These are phyloP conservation scores for Phorcus lineatus DNA, from an alignment of 2,888 invertebrate species.

Conservation along the genomic window DNA sequence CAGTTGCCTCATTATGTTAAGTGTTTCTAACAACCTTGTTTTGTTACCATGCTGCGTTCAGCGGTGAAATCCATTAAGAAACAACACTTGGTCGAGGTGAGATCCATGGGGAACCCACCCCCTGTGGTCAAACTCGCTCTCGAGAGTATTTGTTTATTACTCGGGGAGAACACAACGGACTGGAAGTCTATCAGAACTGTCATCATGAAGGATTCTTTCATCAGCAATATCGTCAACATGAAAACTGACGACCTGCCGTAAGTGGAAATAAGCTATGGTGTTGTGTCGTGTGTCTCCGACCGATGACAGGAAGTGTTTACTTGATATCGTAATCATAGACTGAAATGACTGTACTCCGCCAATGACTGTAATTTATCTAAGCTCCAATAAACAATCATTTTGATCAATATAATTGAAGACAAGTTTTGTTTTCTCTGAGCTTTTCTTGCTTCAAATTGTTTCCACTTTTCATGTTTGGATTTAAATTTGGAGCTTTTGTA, in stretches of 20 bases:
- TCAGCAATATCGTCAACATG: slow-evolving; percentile 72
- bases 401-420: no score
- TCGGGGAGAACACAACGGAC: slow-evolving; percentile 97
- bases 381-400: no score
- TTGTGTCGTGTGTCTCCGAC: no score
- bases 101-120: slow-evolving; percentile 99
- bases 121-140: slow-evolving; percentile 97
- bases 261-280: slow-evolving; percentile 38
- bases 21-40: neutral
- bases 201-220: slow-evolving; percentile 93
- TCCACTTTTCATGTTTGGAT: no score
- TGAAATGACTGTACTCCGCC: no score
- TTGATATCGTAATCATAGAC: no score
- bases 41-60: slow-evolving; percentile 70
- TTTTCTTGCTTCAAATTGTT: no score
- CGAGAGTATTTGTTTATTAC: slow-evolving; percentile 98
- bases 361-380: no score
- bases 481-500: no score
- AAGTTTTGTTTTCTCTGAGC: no score
- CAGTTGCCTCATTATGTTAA: no score
- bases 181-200: slow-evolving; percentile 99
- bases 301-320: no score
- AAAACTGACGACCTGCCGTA: slow-evolving; percentile 72
- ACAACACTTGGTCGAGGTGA: slow-evolving; percentile 98
- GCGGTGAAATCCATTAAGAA: slow-evolving; percentile 99